Evolutionary conservation across 2,888 invertebrate species (phyloP), one percentile per base, ranked within the genome.

Genomic region (Hypselothyrea guttata): DNA sequence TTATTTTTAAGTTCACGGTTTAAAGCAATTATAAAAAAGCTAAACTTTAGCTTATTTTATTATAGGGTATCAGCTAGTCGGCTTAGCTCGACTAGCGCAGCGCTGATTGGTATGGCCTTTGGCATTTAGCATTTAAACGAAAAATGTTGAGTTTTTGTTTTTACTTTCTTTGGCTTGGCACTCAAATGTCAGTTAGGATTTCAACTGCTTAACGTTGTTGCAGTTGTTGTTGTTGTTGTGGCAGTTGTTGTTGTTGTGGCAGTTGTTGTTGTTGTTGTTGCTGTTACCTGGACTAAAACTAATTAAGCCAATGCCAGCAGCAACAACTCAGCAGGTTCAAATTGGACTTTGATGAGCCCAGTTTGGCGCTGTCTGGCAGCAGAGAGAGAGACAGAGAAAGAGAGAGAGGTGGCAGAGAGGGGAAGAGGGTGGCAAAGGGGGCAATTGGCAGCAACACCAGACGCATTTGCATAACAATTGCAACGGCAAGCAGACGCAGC

Each of bases 161-260:
- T 31, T 55, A 38, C 65, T 59, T 70, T 64, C 68, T 69, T 62
- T 69, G 58, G 56, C 61, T 69, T 34, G 18, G 48, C 46, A 59
- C 67, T 70, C 71, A 75, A 74, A 77, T 77, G 78, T 71, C 82
- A 71, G 64, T 75, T 68, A 46, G 68, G 60, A 57, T 68, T 71
- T 49, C 45, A 34, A 35, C 47, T 49, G n/a, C 47, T 18, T 40
- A 12, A 37, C 22, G 22, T 4, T 35, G 37, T n/a, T n/a, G n/a
- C n/a, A n/a, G n/a, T 30, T 38, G 38, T 31, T 40, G 42, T 37
- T 34, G 34, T 28, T 46, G 57, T 13, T 64, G 46, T 12, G 45
- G 38, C 16, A 35, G 33, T 44, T 44, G 38, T 31, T 40, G 42
- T 37, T 34, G 34, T 28, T 46, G 57, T 13, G n/a, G n/a, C n/a